These are phyloP conservation scores for Sternotherus odoratus DNA, from an alignment of 2,797 vertebrate species.

Conservation along the genomic window DNA sequence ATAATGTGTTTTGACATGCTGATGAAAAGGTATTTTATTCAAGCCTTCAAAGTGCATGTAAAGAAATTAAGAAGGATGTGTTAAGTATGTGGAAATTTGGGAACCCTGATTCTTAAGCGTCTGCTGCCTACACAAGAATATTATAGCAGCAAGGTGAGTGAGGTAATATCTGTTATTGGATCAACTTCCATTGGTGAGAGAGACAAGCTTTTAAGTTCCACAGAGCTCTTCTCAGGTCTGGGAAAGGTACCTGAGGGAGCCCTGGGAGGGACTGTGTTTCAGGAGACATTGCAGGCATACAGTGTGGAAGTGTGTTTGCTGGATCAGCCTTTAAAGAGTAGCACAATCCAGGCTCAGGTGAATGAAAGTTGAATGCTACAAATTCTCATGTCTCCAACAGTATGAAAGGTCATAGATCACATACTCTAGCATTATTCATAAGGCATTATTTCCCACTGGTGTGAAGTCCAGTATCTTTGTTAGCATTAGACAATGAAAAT, in stretches of 20 bases:
- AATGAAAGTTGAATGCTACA: background rate
- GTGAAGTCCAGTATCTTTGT: conserved; percentile 35
- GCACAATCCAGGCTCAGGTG: background rate
- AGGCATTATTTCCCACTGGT: background rate
- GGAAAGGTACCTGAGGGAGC: background rate
- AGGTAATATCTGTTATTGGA: background rate
- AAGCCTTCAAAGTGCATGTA: conserved; percentile 41
- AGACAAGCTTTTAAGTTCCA: background rate
- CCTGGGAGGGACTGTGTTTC: background rate
- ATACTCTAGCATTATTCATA: conserved; percentile 23
- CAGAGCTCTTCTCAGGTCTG: background rate
- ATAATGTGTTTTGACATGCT: background rate
- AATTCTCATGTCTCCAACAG: background rate
- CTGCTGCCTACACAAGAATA: background rate
- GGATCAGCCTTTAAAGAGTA: background rate
- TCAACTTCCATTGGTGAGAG: background rate
- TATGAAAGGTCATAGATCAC: background rate
- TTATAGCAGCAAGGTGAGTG: background rate
- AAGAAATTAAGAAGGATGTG: background rate
- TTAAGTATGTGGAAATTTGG: conserved; percentile 26
- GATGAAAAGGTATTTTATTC: conserved; percentile 23
- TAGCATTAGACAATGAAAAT: conserved; percentile 44
- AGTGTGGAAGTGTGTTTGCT: background rate
- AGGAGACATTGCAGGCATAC: background rate
- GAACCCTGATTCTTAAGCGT: background rate